These are phyloP conservation scores for Hestina assimilis DNA, from an alignment of 1,140 invertebrate genomes.

Conservation along the genomic window DNA sequence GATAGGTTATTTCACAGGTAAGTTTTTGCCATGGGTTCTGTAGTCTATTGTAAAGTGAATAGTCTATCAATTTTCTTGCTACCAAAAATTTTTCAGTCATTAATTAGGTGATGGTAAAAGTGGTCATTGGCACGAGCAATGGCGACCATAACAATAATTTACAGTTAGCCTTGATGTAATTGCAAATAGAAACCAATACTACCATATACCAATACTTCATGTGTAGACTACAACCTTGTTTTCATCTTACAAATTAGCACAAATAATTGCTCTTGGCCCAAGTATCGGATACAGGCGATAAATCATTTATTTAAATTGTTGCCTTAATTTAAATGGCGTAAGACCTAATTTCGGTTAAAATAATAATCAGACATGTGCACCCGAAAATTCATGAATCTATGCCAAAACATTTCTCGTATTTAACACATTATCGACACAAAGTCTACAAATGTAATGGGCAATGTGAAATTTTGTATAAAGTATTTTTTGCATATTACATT, in stretches of 20 bases:
- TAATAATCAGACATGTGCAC: neutral
- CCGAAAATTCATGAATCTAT: constrained; percentile 15
- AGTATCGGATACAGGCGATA: neutral
- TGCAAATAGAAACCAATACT: neutral
- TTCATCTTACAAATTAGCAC: constrained; percentile 17
- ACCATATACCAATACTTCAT: neutral
- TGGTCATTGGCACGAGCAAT: neutral
- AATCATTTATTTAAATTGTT: neutral
- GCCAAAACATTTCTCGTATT: constrained; percentile 15
- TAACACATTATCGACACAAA: constrained; percentile 10
- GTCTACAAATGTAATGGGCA: neutral
- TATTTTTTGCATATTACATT: too few relatives aligned
- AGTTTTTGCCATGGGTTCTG: too few relatives aligned
- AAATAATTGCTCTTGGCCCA: constrained; percentile 18
- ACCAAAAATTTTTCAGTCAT: neutral
- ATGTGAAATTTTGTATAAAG: too few relatives aligned
- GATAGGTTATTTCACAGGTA: too few relatives aligned
- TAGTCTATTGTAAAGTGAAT: too few relatives aligned
- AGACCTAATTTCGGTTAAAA: neutral
- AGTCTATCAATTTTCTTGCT: too few relatives aligned
- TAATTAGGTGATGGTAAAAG: neutral
- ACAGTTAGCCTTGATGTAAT: neutral
- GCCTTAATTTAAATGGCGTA: neutral
- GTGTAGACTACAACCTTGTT: constrained; percentile 4
- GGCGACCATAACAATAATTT: neutral